Conservation (phyloP, 2,888 invertebrate species). For the Brenthis ino region DNA sequence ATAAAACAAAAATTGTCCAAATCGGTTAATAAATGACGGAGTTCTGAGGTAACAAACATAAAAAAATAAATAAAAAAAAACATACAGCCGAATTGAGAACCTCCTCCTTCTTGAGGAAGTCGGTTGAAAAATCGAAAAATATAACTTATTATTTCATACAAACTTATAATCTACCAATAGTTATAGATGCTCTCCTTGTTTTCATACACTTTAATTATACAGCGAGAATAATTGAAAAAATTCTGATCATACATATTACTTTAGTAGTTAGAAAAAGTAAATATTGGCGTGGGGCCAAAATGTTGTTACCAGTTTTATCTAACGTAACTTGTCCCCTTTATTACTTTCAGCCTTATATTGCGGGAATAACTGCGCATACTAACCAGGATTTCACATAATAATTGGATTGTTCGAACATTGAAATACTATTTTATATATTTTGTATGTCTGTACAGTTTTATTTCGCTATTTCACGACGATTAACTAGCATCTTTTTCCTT, state of each 20-base stretch:
- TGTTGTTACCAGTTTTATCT: conserved; percentile 15
- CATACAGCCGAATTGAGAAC: too few relatives aligned
- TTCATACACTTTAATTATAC: background rate
- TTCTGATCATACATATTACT: background rate
- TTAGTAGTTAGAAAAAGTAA: conserved; percentile 5
- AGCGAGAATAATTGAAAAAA: conserved; percentile 1
- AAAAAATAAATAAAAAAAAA: too few relatives aligned
- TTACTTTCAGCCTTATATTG: conserved; percentile 13
- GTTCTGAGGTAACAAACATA: too few relatives aligned
- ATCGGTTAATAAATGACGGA: too few relatives aligned
- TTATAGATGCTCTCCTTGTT: background rate
- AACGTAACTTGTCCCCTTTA: conserved; percentile 12
- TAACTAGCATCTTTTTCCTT: too few relatives aligned
- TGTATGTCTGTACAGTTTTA: background rate
- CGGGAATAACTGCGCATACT: conserved; percentile 5
- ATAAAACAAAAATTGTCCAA: too few relatives aligned
- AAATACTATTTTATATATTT: background rate
- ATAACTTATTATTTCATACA: too few relatives aligned
- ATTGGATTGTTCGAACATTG: conserved; percentile 8
- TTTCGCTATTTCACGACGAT: too few relatives aligned
- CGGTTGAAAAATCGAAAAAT: too few relatives aligned
- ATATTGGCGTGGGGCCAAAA: conserved; percentile 13
- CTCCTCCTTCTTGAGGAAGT: too few relatives aligned
- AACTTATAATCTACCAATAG: too few relatives aligned
- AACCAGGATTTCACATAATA: background rate